These are phyloP conservation scores for Branchinecta lindahli DNA, from an alignment of 1,140 invertebrate genomes.

Conservation along the genomic window DNA sequence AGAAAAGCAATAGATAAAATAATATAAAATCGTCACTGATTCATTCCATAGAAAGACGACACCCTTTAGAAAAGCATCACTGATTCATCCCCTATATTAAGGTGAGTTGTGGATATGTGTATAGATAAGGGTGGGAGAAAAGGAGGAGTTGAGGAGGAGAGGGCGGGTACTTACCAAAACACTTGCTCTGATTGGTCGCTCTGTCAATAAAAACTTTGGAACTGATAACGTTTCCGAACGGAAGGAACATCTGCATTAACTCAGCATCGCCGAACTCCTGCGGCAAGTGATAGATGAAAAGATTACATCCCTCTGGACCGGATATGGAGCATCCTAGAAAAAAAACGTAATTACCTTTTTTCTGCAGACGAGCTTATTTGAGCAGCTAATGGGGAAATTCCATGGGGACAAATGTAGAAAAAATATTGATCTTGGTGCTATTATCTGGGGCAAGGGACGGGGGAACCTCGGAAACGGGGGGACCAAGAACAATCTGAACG, in stretches of 20 bases:
- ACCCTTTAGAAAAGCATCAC: too few species aligned
- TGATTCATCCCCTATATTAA: too few species aligned
- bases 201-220: constrained; percentile 99
- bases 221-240: constrained; percentile 97
- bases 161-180: constrained; percentile 72
- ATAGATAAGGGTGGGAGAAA: background rate
- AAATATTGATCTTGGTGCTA: background rate
- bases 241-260: constrained; percentile 98
- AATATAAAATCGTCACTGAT: too few species aligned
- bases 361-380: too few species aligned
- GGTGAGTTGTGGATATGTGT: too few species aligned
- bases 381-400: too few species aligned
- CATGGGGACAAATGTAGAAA: constrained; percentile 12
- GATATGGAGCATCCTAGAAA: constrained; percentile 68
- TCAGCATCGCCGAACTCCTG: constrained; percentile 98
- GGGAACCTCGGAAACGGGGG: background rate
- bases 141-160: constrained; percentile 7
- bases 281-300: constrained; percentile 99
- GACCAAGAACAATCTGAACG: too few species aligned
- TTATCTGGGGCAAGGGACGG: background rate
- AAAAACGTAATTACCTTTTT: background rate
- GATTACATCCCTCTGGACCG: constrained; percentile 97
- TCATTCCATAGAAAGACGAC: too few species aligned
- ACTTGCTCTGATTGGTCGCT: constrained; percentile 99
- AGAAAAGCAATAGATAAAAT: too few species aligned